A percentile compares a stretch with the other conserved stretches of the same genome.
phyloP scores from a whole-genome alignment of 2,888 invertebrate genomes.

The Ornithoptera alexandrae region DNA sequence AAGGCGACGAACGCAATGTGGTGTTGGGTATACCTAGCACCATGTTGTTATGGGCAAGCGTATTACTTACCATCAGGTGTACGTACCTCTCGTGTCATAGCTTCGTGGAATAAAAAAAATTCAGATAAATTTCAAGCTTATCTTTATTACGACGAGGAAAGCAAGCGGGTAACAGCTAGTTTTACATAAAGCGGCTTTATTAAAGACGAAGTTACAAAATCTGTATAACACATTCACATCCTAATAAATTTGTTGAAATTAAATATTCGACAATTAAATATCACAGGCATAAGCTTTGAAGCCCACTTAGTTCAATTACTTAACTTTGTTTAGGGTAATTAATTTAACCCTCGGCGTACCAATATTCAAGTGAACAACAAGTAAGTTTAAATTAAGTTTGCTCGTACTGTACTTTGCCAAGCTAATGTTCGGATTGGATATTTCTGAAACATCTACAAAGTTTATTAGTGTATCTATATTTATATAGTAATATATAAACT shows the following conservation, averaged over 20 bases:
- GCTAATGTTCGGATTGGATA: background rate
- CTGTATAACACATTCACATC: background rate
- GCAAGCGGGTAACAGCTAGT: no score
- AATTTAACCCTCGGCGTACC: slow-evolving; percentile 11
- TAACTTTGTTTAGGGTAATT: slow-evolving; percentile 16
- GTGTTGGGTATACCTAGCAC: no score
- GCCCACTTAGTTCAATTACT: slow-evolving; percentile 9
- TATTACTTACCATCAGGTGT: no score
- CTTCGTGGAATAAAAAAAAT: no score
- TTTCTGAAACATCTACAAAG: background rate
- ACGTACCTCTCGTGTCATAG: no score
- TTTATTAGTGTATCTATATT: background rate
- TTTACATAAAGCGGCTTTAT: no score
- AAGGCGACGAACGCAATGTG: no score
- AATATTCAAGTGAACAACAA: slow-evolving; percentile 18
- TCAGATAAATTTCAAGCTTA: no score
- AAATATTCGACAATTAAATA: background rate
- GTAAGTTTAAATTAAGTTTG: slow-evolving; percentile 13
- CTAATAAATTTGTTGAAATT: background rate
- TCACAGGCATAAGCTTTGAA: slow-evolving; percentile 5
- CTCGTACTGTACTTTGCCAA: background rate
- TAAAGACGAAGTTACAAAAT: no score
- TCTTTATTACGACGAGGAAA: no score
- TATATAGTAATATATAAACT: no score
- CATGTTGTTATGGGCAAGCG: no score